These are phyloP conservation scores for Dolichallabes microphthalmus DNA, from an alignment of 2,113 vertebrate species.

Conservation along the genomic window DNA sequence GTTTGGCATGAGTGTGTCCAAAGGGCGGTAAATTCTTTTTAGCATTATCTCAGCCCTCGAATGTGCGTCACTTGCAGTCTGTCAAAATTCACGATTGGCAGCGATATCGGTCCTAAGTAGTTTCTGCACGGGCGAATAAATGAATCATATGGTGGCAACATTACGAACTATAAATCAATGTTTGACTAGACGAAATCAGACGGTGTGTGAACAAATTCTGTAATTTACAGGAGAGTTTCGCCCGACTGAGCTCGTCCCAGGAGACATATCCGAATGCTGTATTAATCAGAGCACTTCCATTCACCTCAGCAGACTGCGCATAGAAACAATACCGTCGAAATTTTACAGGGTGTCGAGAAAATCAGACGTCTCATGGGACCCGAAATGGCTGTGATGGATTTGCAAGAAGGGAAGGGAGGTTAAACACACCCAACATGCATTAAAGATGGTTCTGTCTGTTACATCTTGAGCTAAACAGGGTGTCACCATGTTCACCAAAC, in stretches of 20 bases:
- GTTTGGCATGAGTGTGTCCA: constrained; percentile 9
- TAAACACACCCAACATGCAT: constrained; percentile 25
- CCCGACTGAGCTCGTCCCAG: neutral
- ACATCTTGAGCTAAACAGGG: constrained; percentile 9
- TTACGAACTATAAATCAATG: neutral
- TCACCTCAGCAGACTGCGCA: constrained; percentile 27
- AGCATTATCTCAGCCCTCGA: constrained; percentile 8
- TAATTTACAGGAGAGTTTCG: constrained; percentile 3
- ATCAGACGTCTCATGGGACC: constrained; percentile 16
- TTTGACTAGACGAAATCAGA: constrained; percentile 1
- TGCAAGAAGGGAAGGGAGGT: constrained; percentile 30
- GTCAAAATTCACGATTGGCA: constrained; percentile 33
- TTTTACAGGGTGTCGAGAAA: constrained; percentile 31
- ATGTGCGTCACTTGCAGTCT: constrained; percentile 22
- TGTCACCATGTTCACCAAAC: constrained; percentile 29
- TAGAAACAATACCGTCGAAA: constrained; percentile 32
- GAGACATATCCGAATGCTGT: neutral
- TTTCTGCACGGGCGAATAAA: constrained; percentile 1
- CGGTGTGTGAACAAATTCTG: neutral
- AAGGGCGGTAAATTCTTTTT: constrained; percentile 12
- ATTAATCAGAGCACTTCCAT: neutral
- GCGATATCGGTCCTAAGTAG: constrained; percentile 33
- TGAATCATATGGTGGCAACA: neutral
- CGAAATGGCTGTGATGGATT: constrained; percentile 34
- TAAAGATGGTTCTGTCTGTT: constrained; percentile 28